Base-by-base conservation (phyloP, 2,797 vertebrate species). In the Crocidura indochinensis region DNA sequence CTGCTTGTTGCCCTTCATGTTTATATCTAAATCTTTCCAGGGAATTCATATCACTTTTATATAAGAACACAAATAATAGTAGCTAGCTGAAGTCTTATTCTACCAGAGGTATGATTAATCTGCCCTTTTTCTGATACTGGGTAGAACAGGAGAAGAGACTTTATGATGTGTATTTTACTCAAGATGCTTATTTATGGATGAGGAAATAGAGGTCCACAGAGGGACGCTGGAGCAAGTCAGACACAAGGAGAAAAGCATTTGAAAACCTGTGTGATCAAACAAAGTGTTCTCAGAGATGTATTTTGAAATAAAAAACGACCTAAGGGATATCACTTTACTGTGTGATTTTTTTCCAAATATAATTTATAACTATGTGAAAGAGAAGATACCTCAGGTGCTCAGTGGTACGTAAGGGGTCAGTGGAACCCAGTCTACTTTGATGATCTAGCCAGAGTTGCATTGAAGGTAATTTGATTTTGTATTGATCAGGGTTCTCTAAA, bases 11-110 rank as follows among this genome's bases (percentile, higher is more conserved):
- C 15, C 10, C 26, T n/a, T 69, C 65, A 22, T 64, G 20, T 73
- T 65, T 87, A 90, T 89, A 84, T 92, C 38, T 90, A 86, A 87
- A 91, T 81, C 29, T 80, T 67, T 82, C 47, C 60, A 53, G 49
- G 24, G 46, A 83, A 84, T 89, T 74, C 87, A 22, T 81, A 31
- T 78, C n/a, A 26, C n/a, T 87, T 89, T 47, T 72, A 12, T 67
- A 22, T 68, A 80, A 78, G 56, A 69, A 74, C 49, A 87, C 79
- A 90, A 84, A 68, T 64, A 77, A 77, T 51, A 19, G 2, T 44
- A 83, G 62, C 31, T 87, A 72, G 27, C 44, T 22, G 62, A 44
- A 74, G 8, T 90, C 44, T 90, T 75, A 60, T 49, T 83, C 19
- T 83, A 1, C 1, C 26, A 0, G 69, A 26, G 8, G 74, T 11